These are phyloP conservation scores for Serilophus lunatus DNA, from an alignment of 2,113 vertebrate genomes.

Conservation along the genomic window DNA sequence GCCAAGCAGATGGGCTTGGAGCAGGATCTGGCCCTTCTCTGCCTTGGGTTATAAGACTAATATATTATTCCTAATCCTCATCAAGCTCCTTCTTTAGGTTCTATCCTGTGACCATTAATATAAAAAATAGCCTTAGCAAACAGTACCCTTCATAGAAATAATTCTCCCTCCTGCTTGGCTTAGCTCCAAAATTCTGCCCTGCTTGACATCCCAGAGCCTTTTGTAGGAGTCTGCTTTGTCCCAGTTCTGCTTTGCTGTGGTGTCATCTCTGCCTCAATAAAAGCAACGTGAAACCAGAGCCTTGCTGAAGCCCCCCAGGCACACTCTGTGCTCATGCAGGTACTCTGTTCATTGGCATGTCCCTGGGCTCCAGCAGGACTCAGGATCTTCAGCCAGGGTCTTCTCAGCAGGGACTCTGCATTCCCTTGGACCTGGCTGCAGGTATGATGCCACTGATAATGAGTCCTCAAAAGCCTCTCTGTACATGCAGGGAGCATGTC, in stretches of 20 bases:
- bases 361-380: neutral
- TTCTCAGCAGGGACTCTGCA: neutral
- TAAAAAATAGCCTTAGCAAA: neutral
- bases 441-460: neutral
- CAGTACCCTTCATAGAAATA: neutral
- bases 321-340: neutral
- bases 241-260: neutral
- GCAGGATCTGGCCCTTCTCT: neutral
- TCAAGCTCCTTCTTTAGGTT: neutral
- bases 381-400: neutral
- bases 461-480: neutral
- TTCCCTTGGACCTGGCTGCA: neutral
- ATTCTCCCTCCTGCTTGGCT: neutral
- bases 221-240: neutral
- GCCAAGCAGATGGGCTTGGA: neutral
- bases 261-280: neutral
- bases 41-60: neutral
- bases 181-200: neutral
- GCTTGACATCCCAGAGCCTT: neutral
- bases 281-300: neutral
- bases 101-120: neutral
- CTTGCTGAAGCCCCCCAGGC: neutral
- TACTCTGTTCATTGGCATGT: neutral
- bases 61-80: neutral
- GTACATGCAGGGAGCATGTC: neutral